Conservation (phyloP, 1,140 invertebrate species). For the Lasaia peninsularis region DNA sequence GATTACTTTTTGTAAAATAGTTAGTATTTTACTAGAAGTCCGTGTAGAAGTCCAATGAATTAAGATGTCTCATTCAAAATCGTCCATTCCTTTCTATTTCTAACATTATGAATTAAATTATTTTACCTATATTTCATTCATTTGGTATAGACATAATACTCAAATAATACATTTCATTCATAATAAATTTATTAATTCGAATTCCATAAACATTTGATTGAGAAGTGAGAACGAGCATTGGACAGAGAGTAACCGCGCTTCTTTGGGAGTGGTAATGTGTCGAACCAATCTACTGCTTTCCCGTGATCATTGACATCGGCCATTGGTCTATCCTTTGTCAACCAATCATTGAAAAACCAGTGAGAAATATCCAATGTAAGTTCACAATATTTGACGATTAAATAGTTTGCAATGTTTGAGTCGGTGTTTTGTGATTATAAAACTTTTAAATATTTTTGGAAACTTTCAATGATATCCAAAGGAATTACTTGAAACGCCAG, state of each 20-base stretch:
- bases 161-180: not conserved
- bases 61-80: no score
- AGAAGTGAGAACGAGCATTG: conserved; percentile 64
- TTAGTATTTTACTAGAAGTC: no score
- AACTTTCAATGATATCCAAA: conserved; percentile 36
- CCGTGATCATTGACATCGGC: conserved; percentile 71
- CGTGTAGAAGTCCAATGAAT: no score
- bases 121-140: not conserved
- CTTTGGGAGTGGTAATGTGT: conserved; percentile 71
- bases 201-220: conserved; percentile 25
- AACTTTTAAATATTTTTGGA: conserved; percentile 33
- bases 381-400: conserved; percentile 63
- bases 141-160: no score
- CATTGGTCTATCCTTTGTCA: conserved; percentile 77
- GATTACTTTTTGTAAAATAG: no score
- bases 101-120: no score
- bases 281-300: conserved; percentile 77
- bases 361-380: conserved; percentile 74
- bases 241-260: conserved; percentile 54
- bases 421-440: conserved; percentile 32
- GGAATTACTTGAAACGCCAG: conserved; percentile 62
- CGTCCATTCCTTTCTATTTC: no score
- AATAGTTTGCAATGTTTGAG: conserved; percentile 40
- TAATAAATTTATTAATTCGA: not conserved
- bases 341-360: conserved; percentile 77